Evolutionary conservation across 2,888 invertebrate genomes (phyloP), one percentile per base, ranked within the genome.

Genomic region (Urechis unicinctus): DNA sequence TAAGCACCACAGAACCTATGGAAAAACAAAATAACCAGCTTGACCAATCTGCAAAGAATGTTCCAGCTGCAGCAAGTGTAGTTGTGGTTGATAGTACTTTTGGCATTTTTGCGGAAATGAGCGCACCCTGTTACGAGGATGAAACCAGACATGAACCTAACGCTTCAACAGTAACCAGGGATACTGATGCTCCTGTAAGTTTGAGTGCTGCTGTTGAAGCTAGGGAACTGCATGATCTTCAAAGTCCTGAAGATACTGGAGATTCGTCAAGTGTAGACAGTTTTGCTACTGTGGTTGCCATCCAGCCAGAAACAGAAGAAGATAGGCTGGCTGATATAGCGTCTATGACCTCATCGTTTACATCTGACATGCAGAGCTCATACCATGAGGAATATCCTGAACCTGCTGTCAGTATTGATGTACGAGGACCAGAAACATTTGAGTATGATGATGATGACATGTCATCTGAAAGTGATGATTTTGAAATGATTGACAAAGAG

Each of bases 381-480:
- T 66, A 63, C 41, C 78, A 92, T 43, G 92, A 92, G 80, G 92
- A 93, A 68, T 92, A 91, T 45, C 91, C 50, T 5, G 58, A 58
- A 55, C 64, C 66, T 43, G 61, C 61, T 28, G 61, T 67, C 21
- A 57, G 50, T 30, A 58, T 63, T 17, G 62, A 62, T 53, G 61
- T 62, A 52, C 44, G 59, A 59, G 63, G 62, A 49, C 36, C 55
- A 13, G 48, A 44, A 24, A 48, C 52, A 2, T 21, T 29, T 21
- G 44, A 60, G 21, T 29, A 22, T 62, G 60, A 66, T 61, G 36
- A 22, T 62, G 60, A 66, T 61, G 50, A 66, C 62, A 41, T 65
- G 29, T 69, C 72, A 29, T 52, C 52, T 3, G 42, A 43, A 24
- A 70, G 72, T 63, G 74, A 74, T 44, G 66, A 70, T 54, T 73